These are phyloP conservation scores for Autographa gamma DNA, from an alignment of 2,888 invertebrate species.

Conservation along the genomic window DNA sequence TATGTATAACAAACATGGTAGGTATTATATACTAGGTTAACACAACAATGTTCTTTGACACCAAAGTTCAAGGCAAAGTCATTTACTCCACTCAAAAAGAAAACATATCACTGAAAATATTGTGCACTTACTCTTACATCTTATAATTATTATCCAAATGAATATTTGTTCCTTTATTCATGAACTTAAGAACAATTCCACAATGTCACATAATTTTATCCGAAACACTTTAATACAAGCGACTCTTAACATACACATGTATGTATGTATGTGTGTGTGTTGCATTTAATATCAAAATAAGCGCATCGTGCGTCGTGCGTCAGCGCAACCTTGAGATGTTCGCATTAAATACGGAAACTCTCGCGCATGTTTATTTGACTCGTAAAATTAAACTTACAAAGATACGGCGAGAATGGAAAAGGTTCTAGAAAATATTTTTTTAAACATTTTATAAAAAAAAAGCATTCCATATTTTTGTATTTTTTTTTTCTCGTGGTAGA, in stretches of 20 bases:
- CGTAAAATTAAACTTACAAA: slow-evolving; percentile 72
- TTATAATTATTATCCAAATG: slow-evolving; percentile 1
- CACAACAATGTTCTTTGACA: too few species aligned
- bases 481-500: too few species aligned
- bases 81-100: too few species aligned
- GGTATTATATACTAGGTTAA: too few species aligned
- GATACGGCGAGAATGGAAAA: slow-evolving; percentile 58
- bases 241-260: not conserved
- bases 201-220: slow-evolving; percentile 49
- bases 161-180: slow-evolving; percentile 35
- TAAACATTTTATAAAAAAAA: too few species aligned
- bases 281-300: slow-evolving; percentile 56
- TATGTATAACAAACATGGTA: too few species aligned
- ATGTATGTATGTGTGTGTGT: slow-evolving; percentile 28
- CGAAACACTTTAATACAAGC: slow-evolving; percentile 42
- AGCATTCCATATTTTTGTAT: too few species aligned
- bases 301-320: slow-evolving; percentile 61
- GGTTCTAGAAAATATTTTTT: slow-evolving; percentile 13
- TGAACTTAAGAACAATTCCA: slow-evolving; percentile 36
- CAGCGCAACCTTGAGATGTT: slow-evolving; percentile 67
- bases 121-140: too few species aligned
- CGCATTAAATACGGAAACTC: slow-evolving; percentile 74
- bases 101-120: too few species aligned
- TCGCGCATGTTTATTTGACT: slow-evolving; percentile 72
- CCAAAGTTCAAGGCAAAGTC: too few species aligned